These are phyloP conservation scores for Nomia melanderi DNA, from an alignment of 1,140 invertebrate species.

Conservation along the genomic window DNA sequence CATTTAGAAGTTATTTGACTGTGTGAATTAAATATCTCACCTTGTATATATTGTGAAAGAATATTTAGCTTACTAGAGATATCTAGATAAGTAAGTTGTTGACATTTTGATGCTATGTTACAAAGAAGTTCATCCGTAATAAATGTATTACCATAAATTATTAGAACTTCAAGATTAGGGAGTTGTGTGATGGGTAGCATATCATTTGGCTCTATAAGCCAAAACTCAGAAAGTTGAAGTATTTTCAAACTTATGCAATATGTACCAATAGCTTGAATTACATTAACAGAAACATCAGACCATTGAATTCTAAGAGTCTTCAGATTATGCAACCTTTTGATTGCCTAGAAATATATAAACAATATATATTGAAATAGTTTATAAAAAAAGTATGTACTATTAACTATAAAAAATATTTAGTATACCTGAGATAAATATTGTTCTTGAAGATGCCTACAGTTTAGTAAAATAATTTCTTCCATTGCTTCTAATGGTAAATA, in stretches of 20 bases:
- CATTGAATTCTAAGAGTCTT: conserved; percentile 59
- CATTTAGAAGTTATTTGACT: too few relatives aligned
- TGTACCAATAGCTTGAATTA: conserved; percentile 55
- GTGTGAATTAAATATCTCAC: too few relatives aligned
- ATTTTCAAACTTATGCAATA: conserved; percentile 52
- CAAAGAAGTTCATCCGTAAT: conserved; percentile 56
- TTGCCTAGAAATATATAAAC: conserved; percentile 52
- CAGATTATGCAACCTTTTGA: conserved; percentile 60
- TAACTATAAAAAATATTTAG: conserved; percentile 1
- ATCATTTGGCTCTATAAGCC: background rate
- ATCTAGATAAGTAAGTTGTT: conserved; percentile 55
- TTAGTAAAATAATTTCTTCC: conserved; percentile 65
- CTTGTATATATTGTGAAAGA: background rate
- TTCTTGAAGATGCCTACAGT: conserved; percentile 50
- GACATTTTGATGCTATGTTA: conserved; percentile 58
- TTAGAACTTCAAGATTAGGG: conserved; percentile 65
- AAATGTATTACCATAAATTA: conserved; percentile 41
- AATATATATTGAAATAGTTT: background rate
- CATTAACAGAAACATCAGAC: conserved; percentile 40
- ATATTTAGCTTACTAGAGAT: conserved; percentile 58
- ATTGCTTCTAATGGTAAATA: conserved; percentile 66
- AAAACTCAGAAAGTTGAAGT: conserved; percentile 46
- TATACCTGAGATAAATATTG: conserved; percentile 55
- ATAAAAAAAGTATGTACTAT: background rate
- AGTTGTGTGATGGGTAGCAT: conserved; percentile 59